These are phyloP conservation scores for Telenomus remus DNA, from an alignment of 1,140 invertebrate genomes.

Conservation along the genomic window DNA sequence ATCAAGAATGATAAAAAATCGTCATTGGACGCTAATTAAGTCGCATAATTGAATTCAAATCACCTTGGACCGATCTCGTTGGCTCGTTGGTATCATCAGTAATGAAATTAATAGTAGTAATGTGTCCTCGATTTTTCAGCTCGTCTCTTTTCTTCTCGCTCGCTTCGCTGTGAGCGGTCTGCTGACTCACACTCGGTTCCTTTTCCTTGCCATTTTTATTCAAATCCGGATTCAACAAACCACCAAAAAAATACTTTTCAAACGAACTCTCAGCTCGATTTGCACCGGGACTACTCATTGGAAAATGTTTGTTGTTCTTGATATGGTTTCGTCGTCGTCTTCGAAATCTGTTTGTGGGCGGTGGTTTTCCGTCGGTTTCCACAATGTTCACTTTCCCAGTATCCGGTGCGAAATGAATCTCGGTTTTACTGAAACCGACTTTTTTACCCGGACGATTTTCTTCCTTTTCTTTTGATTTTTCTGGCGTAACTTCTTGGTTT, in stretches of 20 bases:
- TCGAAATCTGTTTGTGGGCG: slow-evolving; percentile 86
- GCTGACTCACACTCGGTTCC: neutral
- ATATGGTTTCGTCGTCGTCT: slow-evolving; percentile 75
- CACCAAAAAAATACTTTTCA: slow-evolving; percentile 71
- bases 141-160: slow-evolving; percentile 36
- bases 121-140: slow-evolving; percentile 49
- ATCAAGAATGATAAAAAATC: too few relatives aligned
- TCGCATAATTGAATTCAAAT: neutral
- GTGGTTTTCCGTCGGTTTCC: slow-evolving; percentile 89
- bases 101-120: slow-evolving; percentile 60
- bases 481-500: too few relatives aligned
- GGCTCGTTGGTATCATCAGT: slow-evolving; percentile 39
- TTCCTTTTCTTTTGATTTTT: slow-evolving; percentile 15
- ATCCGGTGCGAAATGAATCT: slow-evolving; percentile 89
- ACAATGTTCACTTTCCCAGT: slow-evolving; percentile 89
- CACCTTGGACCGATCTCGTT: slow-evolving; percentile 48
- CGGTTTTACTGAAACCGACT: slow-evolving; percentile 90
- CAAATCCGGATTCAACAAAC: slow-evolving; percentile 4
- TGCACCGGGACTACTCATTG: slow-evolving; percentile 71
- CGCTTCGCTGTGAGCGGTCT: neutral
- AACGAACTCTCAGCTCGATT: slow-evolving; percentile 76
- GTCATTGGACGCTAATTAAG: too few relatives aligned
- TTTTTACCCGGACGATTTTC: slow-evolving; percentile 75
- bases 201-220: slow-evolving; percentile 7
- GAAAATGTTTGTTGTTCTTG: slow-evolving; percentile 62